Base-by-base conservation (phyloP, 2,797 vertebrate species). In the Typhlichthys eigenmanni region DNA sequence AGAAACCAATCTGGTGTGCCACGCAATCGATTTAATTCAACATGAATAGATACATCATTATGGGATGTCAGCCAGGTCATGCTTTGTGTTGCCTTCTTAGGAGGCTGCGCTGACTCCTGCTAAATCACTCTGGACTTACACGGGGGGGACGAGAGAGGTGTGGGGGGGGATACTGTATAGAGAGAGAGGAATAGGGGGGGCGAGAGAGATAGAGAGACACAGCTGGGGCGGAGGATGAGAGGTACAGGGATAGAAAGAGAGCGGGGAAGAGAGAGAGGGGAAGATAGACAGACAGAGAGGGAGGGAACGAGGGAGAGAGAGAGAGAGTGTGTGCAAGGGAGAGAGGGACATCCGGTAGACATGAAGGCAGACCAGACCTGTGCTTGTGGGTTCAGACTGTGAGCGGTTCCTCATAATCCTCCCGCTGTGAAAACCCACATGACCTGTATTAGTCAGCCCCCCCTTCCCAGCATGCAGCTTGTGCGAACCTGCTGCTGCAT, bases 381-480 rank as follows among this genome's bases (percentile, higher is more conserved):
- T 78, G 59, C 64, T 82, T 73, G 13, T 66, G 71, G 60, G 72
- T 73, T 70, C 80, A 63, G 71, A 69, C 76, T 85, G 78, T 72
- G 78, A 66, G 58, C 69, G 52, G 76, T 75, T 69, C 74, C 76
- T 76, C 69, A 54, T 91, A 91, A 91, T 89, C 88, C 82, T 64
- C 64, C 69, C 71, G 78, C 74, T 24, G 80, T 89, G 24, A 90
- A 90, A 86, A 85, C 89, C 86, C 89, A 87, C 83, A 83, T 90
- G 90, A 91, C 88, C 87, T 87, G 86, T 81, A 86, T 88, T 88
- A 84, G 87, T 88, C 85, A 78, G 85, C 73, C 87, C 82, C 60
- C 69, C 58, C 17, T 55, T 53, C 1, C 24, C 68, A 61, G 59
- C 47, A 4, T 59, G 66, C 78, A 71, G 66, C 82, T 58, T 71